Evolutionary conservation across 2,888 invertebrate genomes (phyloP).

Genomic region (Kryphioiulus occultus): DNA sequence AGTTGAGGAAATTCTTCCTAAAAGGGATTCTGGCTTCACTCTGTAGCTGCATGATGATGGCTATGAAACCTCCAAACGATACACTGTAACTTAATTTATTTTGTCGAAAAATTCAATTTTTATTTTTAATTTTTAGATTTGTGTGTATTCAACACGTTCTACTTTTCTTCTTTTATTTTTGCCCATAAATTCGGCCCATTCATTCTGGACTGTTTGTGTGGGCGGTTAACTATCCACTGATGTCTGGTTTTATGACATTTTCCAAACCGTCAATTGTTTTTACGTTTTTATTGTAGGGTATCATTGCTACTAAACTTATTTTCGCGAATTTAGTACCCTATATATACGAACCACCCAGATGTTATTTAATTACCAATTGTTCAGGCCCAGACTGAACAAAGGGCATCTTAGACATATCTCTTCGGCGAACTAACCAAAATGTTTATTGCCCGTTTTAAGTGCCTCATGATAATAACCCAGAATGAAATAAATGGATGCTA

Average conservation of each 20-base stretch:
- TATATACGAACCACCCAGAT: not conserved
- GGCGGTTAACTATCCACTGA: not conserved
- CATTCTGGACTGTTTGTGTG: not conserved
- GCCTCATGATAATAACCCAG: not conserved
- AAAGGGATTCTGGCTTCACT: conserved; percentile 8
- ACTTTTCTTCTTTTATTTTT: too few relatives aligned
- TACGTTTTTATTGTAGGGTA: not conserved
- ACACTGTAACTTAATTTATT: too few relatives aligned
- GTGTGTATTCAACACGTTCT: too few relatives aligned
- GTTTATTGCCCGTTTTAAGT: not conserved
- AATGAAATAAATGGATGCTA: conserved; percentile 8
- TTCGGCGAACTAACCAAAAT: not conserved
- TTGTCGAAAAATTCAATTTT: not conserved
- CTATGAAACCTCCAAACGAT: not conserved
- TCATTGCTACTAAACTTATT: not conserved
- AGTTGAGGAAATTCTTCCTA: not conserved
- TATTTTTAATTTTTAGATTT: too few relatives aligned
- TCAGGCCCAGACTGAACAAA: not conserved
- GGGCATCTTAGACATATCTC: not conserved
- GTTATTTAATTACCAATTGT: not conserved
- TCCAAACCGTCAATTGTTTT: not conserved
- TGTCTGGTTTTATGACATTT: not conserved
- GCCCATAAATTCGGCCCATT: too few relatives aligned
- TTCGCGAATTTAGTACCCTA: not conserved
- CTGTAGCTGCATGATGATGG: not conserved